These are phyloP conservation scores for Eupithecia pulchellata DNA, from an alignment of 2,888 invertebrate species.

Conservation along the genomic window DNA sequence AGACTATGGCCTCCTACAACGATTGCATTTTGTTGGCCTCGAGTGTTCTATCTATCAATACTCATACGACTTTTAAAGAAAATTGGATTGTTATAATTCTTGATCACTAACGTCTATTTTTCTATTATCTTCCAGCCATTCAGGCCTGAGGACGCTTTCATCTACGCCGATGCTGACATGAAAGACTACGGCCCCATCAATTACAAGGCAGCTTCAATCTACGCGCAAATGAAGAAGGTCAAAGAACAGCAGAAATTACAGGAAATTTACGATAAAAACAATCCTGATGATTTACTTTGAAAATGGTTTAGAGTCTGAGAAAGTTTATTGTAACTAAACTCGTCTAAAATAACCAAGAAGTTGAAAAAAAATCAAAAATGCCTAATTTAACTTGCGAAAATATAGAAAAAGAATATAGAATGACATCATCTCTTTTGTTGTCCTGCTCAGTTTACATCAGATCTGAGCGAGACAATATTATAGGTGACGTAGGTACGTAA, in stretches of 20 bases:
- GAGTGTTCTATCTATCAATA: no score
- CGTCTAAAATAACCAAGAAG: not conserved
- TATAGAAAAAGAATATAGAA: no score
- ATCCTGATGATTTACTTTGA: conserved; percentile 69
- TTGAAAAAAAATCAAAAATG: not conserved
- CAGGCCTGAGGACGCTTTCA: conserved; percentile 91
- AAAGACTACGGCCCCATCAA: conserved; percentile 96
- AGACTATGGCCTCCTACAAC: not conserved
- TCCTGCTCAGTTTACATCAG: no score
- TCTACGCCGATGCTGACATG: conserved; percentile 95
- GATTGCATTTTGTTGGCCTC: not conserved
- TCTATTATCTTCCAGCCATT: conserved; percentile 88
- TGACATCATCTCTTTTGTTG: no score
- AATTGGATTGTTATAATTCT: not conserved
- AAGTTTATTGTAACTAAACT: not conserved
- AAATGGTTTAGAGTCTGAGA: conserved; percentile 16
- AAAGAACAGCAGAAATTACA: conserved; percentile 82
- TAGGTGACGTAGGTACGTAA: no score
- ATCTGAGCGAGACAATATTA: no score
- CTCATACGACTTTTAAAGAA: no score
- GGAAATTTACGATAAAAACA: conserved; percentile 74
- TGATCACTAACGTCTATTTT: not conserved
- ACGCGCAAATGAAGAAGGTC: conserved; percentile 90
- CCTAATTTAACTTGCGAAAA: no score
- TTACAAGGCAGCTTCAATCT: conserved; percentile 95